phyloP scores from a whole-genome alignment of 2,113 vertebrate species.

The Larimichthys polyactis region DNA sequence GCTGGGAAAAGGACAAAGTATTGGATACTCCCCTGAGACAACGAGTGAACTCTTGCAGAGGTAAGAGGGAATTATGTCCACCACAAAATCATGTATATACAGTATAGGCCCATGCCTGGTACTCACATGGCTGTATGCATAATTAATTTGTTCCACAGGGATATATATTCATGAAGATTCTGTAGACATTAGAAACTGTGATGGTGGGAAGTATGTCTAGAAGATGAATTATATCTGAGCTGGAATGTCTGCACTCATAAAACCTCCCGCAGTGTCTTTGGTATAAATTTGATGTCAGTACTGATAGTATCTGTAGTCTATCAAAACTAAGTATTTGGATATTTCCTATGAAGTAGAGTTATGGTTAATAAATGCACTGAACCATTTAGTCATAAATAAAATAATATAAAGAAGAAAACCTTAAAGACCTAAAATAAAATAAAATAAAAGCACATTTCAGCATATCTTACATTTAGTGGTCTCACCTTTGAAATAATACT shows the following conservation, averaged over 20 bases:
- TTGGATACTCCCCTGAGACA: slow-evolving; percentile 60
- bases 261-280: slow-evolving; percentile 9
- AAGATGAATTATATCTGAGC: slow-evolving; percentile 12
- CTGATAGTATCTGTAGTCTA: not conserved
- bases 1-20: slow-evolving; percentile 75
- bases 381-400: not conserved
- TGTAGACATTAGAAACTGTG: not conserved
- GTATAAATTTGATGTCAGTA: not conserved
- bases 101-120: not conserved
- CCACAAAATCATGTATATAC: not conserved
- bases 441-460: not conserved
- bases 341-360: not conserved
- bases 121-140: slow-evolving; percentile 10
- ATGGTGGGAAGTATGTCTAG: not conserved
- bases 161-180: slow-evolving; percentile 12
- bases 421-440: not conserved
- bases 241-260: not conserved
- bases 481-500: not conserved
- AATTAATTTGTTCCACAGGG: not conserved
- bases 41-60: slow-evolving; percentile 71
- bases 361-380: too few species aligned
- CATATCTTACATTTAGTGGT: not conserved
- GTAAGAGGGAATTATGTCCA: slow-evolving; percentile 66
- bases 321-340: not conserved
- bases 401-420: too few species aligned